Evolutionary conservation across 2,888 invertebrate genomes (phyloP).

Genomic region (Cephus pygmeus): DNA sequence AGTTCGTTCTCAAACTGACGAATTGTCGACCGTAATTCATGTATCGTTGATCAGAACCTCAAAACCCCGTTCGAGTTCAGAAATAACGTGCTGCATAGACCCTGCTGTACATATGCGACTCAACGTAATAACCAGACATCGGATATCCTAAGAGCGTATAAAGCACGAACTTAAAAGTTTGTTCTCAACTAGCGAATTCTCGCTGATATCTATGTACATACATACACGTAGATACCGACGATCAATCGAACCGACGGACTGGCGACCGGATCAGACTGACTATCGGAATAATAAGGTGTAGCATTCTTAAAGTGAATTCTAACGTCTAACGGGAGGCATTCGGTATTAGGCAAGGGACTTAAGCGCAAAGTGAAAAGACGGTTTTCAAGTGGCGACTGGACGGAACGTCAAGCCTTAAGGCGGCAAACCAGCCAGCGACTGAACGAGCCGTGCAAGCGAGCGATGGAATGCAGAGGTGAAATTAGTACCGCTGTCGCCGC

Average conservation of each 20-base stretch:
- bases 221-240: background rate
- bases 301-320: background rate
- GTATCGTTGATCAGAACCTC: background rate
- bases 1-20: background rate
- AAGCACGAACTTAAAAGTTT: background rate
- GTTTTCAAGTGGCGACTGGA: background rate
- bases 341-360: background rate
- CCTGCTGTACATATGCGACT: background rate
- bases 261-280: background rate
- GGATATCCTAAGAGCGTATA: background rate
- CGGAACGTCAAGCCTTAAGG: background rate
- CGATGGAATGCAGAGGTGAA: conserved; percentile 46
- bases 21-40: background rate
- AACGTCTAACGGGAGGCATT: background rate
- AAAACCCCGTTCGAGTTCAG: background rate
- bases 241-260: no score
- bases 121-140: background rate
- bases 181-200: background rate
- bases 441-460: conserved; percentile 31
- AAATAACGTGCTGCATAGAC: background rate
- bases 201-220: background rate
- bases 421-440: conserved; percentile 8
- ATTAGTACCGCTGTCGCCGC: conserved; percentile 42
- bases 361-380: background rate
- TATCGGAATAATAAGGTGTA: background rate